Evolutionary conservation across 2,888 invertebrate species (phyloP), one percentile per base, ranked within the genome.

Genomic region (Lymantria dispar): DNA sequence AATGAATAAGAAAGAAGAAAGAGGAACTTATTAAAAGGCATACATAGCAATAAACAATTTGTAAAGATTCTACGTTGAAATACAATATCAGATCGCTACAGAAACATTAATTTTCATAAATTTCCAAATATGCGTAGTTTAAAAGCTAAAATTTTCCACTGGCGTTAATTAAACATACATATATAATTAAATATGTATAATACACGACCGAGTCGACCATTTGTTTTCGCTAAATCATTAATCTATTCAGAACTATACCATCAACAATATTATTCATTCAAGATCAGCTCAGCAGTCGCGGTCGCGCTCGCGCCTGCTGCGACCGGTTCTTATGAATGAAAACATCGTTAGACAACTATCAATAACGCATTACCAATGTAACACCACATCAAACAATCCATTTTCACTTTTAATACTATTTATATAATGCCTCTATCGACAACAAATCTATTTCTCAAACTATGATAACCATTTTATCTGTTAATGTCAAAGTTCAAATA

Each of bases 251-350:
- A 22, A 22, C 22, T 64, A 62, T 65, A 64, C 52, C 56, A 60
- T 55, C 58, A 47, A 22, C 37, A 38, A 53, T 54, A 54, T 58
- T 46, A 57, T 57, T 52, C 62, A 62, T 62, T 64, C 56, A 67
- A 58, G 52, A 62, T 64, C 52, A 60, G 63, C 54, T 58, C 49
- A 58, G 60, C 54, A 62, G 59, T 56, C 59, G 60, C 54, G 63
- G 59, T 56, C 59, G 60, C 57, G 49, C 65, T 66, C 61, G 38
- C 14, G 14, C 10, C 8, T 40, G 48, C 41, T 45, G 54, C 52
- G 59, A 57, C 60, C 60, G 58, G 65, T 68, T 70, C 65, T 74
- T 71, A 74, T 76, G 75, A 75, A 74, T 72, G 71, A 70, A 70
- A 49, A 52, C 43, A 48, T 60, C 59, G 62, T 60, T 62, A 60